A percentile compares a stretch with the other conserved stretches of the same genome.
These are phyloP conservation scores for Hipposideros larvatus DNA, from an alignment of 2,797 vertebrate genomes.

Conservation along the genomic window DNA sequence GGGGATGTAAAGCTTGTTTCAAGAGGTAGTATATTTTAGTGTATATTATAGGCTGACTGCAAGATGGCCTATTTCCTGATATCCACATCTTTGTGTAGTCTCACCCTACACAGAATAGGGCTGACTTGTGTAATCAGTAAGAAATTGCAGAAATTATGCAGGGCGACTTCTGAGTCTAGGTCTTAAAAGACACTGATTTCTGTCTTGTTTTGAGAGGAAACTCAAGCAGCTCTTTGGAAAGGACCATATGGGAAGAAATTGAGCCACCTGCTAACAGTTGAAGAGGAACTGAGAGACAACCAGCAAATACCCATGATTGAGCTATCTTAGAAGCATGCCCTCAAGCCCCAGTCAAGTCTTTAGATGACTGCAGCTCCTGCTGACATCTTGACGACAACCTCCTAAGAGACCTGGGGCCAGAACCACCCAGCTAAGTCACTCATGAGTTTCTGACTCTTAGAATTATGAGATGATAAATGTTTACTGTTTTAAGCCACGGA, in stretches of 20 bases:
- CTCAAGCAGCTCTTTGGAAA: background rate
- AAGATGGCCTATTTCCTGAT: background rate
- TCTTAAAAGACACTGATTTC: background rate
- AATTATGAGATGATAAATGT: background rate
- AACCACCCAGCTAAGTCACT: background rate
- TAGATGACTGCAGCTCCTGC: background rate
- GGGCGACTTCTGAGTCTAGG: background rate
- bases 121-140: background rate
- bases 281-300: background rate
- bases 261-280: background rate
- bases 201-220: background rate
- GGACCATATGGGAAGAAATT: background rate
- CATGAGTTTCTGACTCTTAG: background rate
- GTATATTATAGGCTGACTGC: background rate
- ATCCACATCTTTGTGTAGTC: background rate
- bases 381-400: background rate
- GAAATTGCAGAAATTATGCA: background rate
- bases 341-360: background rate
- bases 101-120: background rate
- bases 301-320: accelerated
- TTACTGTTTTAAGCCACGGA: background rate
- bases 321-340: background rate
- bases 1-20: background rate
- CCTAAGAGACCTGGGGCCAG: background rate
- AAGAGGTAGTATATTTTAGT: background rate